Percentiles rank a stretch among this genome's conserved stretches.
These are phyloP conservation scores for Pemphredon lugubris DNA, from an alignment of 2,888 invertebrate species.

Conservation along the genomic window DNA sequence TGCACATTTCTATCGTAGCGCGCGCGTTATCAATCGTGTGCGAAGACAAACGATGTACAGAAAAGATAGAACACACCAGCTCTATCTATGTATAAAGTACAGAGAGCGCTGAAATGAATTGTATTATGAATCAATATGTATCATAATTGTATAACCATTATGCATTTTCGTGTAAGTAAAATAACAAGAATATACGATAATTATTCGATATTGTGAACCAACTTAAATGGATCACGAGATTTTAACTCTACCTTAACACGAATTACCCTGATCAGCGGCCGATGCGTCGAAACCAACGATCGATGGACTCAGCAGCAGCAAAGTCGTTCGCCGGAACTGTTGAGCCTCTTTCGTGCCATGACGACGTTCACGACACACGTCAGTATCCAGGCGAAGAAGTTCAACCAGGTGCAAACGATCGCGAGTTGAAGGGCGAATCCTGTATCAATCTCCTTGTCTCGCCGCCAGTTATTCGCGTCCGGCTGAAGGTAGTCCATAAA, in stretches of 20 bases:
- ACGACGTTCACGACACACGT: slow-evolving; percentile 83
- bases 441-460: slow-evolving; percentile 88
- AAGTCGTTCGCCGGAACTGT: slow-evolving; percentile 59
- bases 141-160: slow-evolving; percentile 18
- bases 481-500: slow-evolving; percentile 92
- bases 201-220: not conserved
- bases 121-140: slow-evolving; percentile 62
- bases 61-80: slow-evolving; percentile 60
- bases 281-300: not conserved
- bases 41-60: slow-evolving; percentile 55
- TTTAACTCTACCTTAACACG: too few species aligned
- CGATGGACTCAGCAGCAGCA: slow-evolving; percentile 63
- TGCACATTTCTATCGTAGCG: not conserved
- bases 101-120: slow-evolving; percentile 72
- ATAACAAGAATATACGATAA: not conserved
- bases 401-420: slow-evolving; percentile 85
- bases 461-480: slow-evolving; percentile 85
- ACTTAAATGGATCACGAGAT: too few species aligned
- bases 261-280: too few species aligned
- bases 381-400: slow-evolving; percentile 83
- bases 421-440: slow-evolving; percentile 86
- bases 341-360: slow-evolving; percentile 79
- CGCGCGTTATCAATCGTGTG: too few species aligned
- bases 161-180: slow-evolving; percentile 17
- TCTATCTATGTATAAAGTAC: slow-evolving; percentile 73